Conservation (phyloP, 2,888 invertebrate genomes). For the Phengaris arion region DNA sequence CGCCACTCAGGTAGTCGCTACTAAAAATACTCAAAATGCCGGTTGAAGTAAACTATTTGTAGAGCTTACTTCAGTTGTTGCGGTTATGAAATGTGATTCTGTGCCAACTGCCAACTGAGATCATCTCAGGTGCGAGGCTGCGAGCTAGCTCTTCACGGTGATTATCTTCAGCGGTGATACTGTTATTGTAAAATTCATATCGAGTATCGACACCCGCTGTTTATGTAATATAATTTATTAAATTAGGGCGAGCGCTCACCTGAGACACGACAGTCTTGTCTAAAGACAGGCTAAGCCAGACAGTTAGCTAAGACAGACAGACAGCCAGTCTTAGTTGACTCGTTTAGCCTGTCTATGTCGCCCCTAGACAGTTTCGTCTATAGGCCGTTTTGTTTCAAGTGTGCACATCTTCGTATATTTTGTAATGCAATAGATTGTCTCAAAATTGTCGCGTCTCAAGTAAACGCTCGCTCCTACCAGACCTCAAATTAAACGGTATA, state of each 20-base stretch:
- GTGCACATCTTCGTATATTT: too few relatives aligned
- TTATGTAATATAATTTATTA: not conserved
- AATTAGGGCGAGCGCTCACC: not conserved
- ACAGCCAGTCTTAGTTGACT: too few relatives aligned
- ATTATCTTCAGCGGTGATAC: not conserved
- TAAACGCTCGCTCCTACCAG: too few relatives aligned
- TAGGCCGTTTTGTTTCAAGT: too few relatives aligned
- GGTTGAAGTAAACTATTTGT: slow-evolving; percentile 6
- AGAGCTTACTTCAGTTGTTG: slow-evolving; percentile 7
- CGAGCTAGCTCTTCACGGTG: not conserved
- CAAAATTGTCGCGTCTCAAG: too few relatives aligned
- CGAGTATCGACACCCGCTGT: not conserved
- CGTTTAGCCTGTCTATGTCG: too few relatives aligned
- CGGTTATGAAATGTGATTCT: not conserved
- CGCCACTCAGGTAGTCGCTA: not conserved
- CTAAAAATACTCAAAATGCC: not conserved
- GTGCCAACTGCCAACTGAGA: slow-evolving; percentile 1
- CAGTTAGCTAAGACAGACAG: too few relatives aligned
- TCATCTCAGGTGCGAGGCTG: not conserved
- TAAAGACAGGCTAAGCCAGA: too few relatives aligned
- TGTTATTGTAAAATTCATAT: not conserved
- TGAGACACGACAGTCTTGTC: too few relatives aligned
- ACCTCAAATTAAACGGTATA: too few relatives aligned
- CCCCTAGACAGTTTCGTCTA: too few relatives aligned
- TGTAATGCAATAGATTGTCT: too few relatives aligned